Evolutionary conservation across 1,140 invertebrate species (phyloP), one percentile per base, ranked within the genome.

Genomic region (Drosophila tristis): DNA sequence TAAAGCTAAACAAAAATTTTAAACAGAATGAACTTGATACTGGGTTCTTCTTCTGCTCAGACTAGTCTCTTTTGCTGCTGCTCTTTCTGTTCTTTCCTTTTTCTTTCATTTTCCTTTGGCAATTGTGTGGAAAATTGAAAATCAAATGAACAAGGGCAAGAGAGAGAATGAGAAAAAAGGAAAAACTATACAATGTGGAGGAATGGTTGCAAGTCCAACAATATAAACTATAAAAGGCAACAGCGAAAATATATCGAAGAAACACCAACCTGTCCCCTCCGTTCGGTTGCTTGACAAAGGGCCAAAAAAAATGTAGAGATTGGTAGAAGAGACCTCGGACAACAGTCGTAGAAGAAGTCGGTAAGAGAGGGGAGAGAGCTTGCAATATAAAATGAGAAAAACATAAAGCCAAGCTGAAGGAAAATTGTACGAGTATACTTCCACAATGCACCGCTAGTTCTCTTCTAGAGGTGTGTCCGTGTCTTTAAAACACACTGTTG

Each of bases 81-180:
- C 23, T 64, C 43, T 56, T 56, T 70, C 35, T 48, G 42, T 66
- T 65, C 45, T 56, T 8, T 20, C 48, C 61, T 39, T 64, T 54
- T 62, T 8, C 25, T 62, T 75, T 60, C 7, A 20, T 39, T 62
- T 71, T 64, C 64, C 72, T 72, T 11, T 35, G 6, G 82, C 78
- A 86, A 86, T 86, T 87, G 84, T 87, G 82, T 86, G 82, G 82
- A 86, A 86, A 86, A 86, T 87, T 86, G 84, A 82, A 86, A 86
- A 86, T 87, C 74, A 89, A 86, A 82, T 81, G 78, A 86, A 70
- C 43, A 60, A 53, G 59, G 54, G 42, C 67, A 53, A 29, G 48
- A 45, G 45, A 43, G 26, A 55, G 42, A 26, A 20, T 20, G 20
- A 60, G n/a, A 15, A 31, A 26, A 26, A 20, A 8, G 31, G 31